Conservation (phyloP, 2,797 vertebrate species). For the Halcyon leucocephala region DNA sequence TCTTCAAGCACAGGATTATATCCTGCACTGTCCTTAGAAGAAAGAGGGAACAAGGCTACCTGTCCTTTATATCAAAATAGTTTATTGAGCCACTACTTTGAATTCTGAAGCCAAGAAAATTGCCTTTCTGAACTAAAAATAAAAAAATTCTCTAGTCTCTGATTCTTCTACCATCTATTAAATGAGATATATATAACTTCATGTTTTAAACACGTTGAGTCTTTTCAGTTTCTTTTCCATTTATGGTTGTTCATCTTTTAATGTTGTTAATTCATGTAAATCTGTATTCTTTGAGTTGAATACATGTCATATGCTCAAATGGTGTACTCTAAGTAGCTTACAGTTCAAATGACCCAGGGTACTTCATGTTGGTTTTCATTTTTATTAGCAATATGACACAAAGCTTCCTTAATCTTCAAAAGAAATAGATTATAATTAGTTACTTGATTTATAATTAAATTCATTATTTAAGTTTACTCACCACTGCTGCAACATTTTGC, state of each 20-base stretch:
- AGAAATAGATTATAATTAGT: neutral
- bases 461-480: slow-evolving; percentile 67
- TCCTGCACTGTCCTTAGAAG: neutral
- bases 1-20: neutral
- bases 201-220: neutral
- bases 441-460: slow-evolving; percentile 70
- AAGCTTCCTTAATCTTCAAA: neutral
- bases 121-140: neutral
- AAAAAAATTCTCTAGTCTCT: neutral
- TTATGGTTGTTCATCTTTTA: neutral
- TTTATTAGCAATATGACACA: neutral
- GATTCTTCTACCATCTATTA: neutral
- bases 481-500: slow-evolving; percentile 65
- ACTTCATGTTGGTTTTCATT: neutral
- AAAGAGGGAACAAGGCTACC: neutral
- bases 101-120: neutral
- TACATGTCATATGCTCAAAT: neutral
- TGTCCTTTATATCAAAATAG: neutral
- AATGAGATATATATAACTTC: neutral
- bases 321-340: neutral
- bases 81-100: neutral
- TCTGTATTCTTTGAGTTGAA: neutral
- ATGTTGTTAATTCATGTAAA: neutral
- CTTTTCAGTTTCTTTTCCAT: neutral
- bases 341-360: neutral